These are phyloP conservation scores for Tenthredo distinguenda DNA, from an alignment of 2,888 invertebrate species.

Conservation along the genomic window DNA sequence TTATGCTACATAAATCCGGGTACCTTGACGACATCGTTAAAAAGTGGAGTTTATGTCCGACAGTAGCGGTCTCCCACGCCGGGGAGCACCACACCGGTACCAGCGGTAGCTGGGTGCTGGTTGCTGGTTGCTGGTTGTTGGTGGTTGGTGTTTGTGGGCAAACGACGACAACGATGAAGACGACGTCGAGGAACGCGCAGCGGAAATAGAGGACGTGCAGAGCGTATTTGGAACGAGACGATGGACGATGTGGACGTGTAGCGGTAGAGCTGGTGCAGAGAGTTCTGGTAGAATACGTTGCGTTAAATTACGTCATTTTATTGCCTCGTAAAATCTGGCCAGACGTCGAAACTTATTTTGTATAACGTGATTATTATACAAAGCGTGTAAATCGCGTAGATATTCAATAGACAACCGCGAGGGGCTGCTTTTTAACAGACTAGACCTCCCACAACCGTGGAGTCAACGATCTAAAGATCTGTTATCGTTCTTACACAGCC, in stretches of 20 bases:
- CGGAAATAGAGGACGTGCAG: constrained; percentile 33
- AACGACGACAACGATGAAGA: constrained; percentile 50
- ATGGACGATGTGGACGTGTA: constrained; percentile 41
- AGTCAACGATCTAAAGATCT: constrained; percentile 10
- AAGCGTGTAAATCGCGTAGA: constrained; percentile 52
- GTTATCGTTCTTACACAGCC: constrained; percentile 14
- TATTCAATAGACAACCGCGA: not conserved
- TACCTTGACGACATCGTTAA: constrained; percentile 51
- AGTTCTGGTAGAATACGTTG: constrained; percentile 57
- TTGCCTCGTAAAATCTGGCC: constrained; percentile 60
- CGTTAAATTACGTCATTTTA: constrained; percentile 63
- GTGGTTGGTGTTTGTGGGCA: constrained; percentile 2
- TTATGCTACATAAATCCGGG: constrained; percentile 50
- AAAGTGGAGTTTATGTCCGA: constrained; percentile 45
- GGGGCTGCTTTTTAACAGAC: not conserved
- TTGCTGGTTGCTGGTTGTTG: not conserved
- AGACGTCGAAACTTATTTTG: constrained; percentile 57
- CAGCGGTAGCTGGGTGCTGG: not conserved
- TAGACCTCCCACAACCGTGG: not conserved
- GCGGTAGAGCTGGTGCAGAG: constrained; percentile 30
- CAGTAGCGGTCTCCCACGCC: constrained; percentile 23
- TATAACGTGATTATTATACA: constrained; percentile 58
- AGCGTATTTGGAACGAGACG: constrained; percentile 50
- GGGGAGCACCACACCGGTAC: not conserved
- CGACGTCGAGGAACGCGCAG: constrained; percentile 7